Evolutionary conservation across 1,140 invertebrate genomes (phyloP), one percentile per base, ranked within the genome.

Genomic region (Neodiprion virginianus): DNA sequence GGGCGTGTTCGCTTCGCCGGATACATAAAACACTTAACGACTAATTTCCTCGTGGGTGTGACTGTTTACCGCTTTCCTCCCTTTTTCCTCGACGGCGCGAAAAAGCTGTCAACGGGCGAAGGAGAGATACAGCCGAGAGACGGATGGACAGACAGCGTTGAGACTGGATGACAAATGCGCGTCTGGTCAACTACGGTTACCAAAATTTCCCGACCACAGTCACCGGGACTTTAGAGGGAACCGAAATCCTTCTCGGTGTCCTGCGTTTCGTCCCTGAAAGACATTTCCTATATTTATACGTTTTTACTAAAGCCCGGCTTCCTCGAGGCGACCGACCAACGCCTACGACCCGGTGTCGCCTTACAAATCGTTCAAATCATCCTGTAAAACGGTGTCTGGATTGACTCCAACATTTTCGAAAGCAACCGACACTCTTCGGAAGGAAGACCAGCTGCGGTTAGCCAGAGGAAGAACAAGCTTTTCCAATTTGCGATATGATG

Each of bases 21-120:
- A 85, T 82, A 80, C 82, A 84, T 85, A 85, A 84, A 85, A 81
- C 79, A 81, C 78, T 82, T 79, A 80, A 78, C 81, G 75, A 70
- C 79, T 81, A 81, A 85, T 83, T 83, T 84, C 77, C 80, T 76
- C 75, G 75, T 67, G 72, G 65, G 79, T 74, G 76, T 67, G 71
- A 77, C 40, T 74, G 73, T 77, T 73, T 77, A 71, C 61, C 14
- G 61, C 40, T 71, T 67, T 76, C 53, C 53, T 61, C 53, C 28
- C 28, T 40, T 40, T 40, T n/a, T 61, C 53, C n/a, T 61, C 53
- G 53, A 61, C 53, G 53, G 53, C 53, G 53, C 53, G 53, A 61
- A 61, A 61, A 61, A 61, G 11, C 53, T 61, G 53, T 61, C 53
- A 61, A 61, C 53, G 8, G 53, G 4, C 28, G 28, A 40, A 40